phyloP scores from a whole-genome alignment of 2,113 vertebrate genomes.

The Coracopsis vasa region DNA sequence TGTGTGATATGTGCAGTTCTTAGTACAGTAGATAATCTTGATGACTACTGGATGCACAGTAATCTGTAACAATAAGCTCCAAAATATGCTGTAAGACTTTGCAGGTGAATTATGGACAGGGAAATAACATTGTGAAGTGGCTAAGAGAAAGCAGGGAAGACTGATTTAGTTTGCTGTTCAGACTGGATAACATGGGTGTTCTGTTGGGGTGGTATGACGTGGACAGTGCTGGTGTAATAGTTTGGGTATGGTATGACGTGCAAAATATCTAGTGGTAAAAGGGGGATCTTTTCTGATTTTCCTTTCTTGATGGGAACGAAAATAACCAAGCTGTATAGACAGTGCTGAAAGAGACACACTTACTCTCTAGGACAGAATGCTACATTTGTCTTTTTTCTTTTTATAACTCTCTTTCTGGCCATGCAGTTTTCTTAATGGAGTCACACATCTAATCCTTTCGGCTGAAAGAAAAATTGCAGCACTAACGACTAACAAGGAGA shows the following conservation, averaged over 20 bases:
- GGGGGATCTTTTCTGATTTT: background rate
- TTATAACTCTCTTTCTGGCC: background rate
- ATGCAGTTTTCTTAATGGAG: background rate
- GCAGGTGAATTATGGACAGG: background rate
- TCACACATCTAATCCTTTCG: background rate
- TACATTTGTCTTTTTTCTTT: background rate
- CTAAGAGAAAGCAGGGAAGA: background rate
- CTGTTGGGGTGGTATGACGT: background rate
- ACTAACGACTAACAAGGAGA: background rate
- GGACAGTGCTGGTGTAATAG: background rate
- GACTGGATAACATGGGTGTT: background rate
- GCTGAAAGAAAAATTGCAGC: background rate
- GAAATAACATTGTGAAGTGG: background rate
- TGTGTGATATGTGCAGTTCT: background rate
- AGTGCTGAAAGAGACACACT: background rate
- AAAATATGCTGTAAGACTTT: background rate
- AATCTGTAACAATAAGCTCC: background rate
- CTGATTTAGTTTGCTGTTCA: background rate
- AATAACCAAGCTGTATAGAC: background rate
- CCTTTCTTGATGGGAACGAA: background rate
- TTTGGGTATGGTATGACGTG: background rate
- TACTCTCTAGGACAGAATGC: background rate
- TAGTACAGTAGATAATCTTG: too few relatives aligned
- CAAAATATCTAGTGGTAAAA: background rate
- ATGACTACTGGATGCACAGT: background rate